phyloP scores from a whole-genome alignment of 2,888 invertebrate genomes.

The Prosapia bicincta region DNA sequence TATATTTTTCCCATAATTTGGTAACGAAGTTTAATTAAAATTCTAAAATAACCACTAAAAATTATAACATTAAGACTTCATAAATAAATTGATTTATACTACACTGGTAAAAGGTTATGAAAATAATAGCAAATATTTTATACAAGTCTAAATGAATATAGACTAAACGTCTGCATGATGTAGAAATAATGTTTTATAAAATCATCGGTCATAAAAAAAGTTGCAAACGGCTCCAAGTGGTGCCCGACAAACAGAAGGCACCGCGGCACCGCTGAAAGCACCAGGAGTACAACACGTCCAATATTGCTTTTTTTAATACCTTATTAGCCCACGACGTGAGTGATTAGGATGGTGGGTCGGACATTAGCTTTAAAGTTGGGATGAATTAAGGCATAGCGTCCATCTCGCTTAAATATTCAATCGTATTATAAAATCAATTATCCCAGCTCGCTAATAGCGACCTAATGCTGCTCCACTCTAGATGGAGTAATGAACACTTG shows the following conservation, averaged over 20 bases:
- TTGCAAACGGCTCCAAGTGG: too few species aligned
- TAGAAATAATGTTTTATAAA: too few species aligned
- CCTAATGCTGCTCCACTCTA: background rate
- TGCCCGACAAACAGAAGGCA: background rate
- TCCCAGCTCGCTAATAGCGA: background rate
- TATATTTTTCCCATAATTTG: too few species aligned
- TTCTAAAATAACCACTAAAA: too few species aligned
- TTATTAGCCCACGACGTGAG: background rate
- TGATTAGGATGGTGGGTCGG: background rate
- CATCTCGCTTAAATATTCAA: background rate
- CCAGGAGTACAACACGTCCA: background rate
- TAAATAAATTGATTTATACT: too few species aligned
- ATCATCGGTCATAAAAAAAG: too few species aligned
- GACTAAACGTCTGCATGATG: too few species aligned
- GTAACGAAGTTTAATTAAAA: too few species aligned
- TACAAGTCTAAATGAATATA: too few species aligned
- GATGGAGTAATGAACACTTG: background rate
- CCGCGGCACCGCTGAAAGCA: background rate
- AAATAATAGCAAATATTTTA: too few species aligned
- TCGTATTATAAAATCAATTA: background rate
- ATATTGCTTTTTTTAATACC: background rate
- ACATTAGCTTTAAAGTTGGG: background rate
- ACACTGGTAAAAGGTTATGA: too few species aligned
- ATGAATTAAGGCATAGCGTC: background rate
- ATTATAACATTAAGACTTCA: too few species aligned